phyloP scores from a whole-genome alignment of 2,113 vertebrate species.

The Mohoua ochrocephala region DNA sequence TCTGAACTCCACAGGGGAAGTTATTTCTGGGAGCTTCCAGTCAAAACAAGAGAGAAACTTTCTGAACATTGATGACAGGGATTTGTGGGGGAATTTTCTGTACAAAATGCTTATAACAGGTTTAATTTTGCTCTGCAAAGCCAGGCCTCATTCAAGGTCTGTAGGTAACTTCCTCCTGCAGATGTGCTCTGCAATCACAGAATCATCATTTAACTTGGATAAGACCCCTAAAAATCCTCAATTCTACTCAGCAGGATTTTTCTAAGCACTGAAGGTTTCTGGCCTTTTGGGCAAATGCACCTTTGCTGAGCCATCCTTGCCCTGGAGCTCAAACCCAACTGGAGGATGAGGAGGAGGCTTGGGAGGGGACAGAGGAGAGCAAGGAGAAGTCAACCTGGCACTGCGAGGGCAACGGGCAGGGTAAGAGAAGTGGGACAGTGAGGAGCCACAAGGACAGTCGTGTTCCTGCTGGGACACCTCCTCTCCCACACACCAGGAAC shows the following conservation, averaged over 20 bases:
- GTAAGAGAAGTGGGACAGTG: rapidly evolving
- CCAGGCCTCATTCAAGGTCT: not conserved
- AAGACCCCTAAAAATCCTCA: not conserved
- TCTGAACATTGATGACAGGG: not conserved
- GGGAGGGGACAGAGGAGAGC: not conserved
- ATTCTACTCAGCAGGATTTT: not conserved
- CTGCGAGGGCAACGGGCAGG: not conserved
- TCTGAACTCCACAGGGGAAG: not conserved
- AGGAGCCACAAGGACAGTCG: rapidly evolving
- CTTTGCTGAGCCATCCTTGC: not conserved
- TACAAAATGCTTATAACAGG: not conserved
- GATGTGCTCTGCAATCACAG: not conserved
- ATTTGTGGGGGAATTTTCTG: not conserved
- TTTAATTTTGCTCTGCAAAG: not conserved
- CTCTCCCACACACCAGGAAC: not conserved
- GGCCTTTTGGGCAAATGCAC: not conserved
- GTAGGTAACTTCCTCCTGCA: not conserved
- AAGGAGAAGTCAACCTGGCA: not conserved
- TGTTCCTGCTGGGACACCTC: not conserved
- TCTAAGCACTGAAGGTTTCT: not conserved
- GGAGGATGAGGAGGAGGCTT: not conserved
- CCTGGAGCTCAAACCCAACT: not conserved
- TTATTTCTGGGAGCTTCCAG: not conserved
- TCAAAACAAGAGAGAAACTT: not conserved
- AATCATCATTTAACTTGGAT: not conserved